Conservation (phyloP, 2,113 vertebrate genomes). For the Sinocyclocheilus maitianheensis region DNA sequence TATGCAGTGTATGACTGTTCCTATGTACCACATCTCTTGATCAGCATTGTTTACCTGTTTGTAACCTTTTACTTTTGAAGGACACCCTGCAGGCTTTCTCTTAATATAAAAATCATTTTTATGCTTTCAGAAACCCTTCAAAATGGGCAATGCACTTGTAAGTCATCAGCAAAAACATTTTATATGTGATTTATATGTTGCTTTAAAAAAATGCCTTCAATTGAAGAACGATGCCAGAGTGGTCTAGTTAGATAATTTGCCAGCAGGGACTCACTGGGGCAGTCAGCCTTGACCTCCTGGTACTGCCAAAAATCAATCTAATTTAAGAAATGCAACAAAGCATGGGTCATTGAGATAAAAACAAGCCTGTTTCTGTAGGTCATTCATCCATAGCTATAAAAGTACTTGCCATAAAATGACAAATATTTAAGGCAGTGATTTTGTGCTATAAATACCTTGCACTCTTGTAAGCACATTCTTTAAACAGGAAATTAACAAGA, state of each 20-base stretch:
- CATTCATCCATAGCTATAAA: background rate
- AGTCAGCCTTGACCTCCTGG: background rate
- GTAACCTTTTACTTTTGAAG: background rate
- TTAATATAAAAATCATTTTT: background rate
- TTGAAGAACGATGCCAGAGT: background rate
- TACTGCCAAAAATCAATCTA: background rate
- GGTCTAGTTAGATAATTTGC: background rate
- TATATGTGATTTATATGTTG: no score
- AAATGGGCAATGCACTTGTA: background rate
- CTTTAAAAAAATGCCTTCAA: no score
- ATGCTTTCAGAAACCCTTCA: background rate
- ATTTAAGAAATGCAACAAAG: background rate
- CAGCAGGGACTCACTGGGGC: background rate
- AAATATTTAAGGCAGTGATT: slow-evolving; percentile 14
- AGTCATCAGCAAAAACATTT: background rate
- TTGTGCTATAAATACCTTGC: background rate
- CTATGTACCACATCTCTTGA: background rate
- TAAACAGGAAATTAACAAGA: slow-evolving; percentile 30
- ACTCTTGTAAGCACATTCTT: background rate
- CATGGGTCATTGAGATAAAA: slow-evolving; percentile 5
- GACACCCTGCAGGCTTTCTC: background rate
- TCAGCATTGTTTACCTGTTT: background rate
- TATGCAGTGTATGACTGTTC: background rate
- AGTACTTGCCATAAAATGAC: background rate
- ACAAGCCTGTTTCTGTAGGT: background rate